Percentiles rank a stretch among this genome's conserved stretches.
Evolutionary conservation across 2,113 vertebrate genomes (phyloP).

Genomic region (Okapia johnstoni): DNA sequence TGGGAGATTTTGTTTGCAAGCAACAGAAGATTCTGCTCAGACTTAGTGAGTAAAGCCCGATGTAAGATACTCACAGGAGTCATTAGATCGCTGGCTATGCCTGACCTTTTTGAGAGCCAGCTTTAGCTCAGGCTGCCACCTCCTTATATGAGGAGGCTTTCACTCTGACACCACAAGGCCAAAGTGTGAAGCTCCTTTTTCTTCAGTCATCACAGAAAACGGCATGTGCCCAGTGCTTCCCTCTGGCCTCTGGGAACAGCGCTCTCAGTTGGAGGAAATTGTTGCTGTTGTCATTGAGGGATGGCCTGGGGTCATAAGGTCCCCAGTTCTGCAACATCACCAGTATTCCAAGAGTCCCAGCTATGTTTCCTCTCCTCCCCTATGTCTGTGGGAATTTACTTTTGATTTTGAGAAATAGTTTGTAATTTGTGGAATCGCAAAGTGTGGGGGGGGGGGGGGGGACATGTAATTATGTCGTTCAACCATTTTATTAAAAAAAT

Average conservation of each 20-base stretch:
- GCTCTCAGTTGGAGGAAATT: neutral
- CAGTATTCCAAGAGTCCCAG: neutral
- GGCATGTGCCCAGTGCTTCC: no score
- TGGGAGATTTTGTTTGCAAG: neutral
- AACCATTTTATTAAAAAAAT: neutral
- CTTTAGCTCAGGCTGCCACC: no score
- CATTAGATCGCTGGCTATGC: neutral
- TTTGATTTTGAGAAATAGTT: neutral
- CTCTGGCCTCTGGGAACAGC: rapidly evolving
- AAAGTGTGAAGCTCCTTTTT: no score
- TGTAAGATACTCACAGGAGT: neutral
- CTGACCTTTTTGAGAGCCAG: neutral
- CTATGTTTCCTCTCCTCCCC: neutral
- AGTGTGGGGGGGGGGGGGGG: no score
- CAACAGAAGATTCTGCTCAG: neutral
- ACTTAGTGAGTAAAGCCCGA: neutral
- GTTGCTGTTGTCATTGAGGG: rapidly evolving
- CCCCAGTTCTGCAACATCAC: neutral
- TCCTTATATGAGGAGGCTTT: neutral
- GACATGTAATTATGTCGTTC: neutral
- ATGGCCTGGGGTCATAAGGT: neutral
- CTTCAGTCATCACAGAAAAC: neutral
- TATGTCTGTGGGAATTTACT: neutral
- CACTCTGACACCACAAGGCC: neutral
- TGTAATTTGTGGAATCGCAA: neutral